Conservation (phyloP, 1,140 invertebrate species). For the Ceratitis capitata region DNA sequence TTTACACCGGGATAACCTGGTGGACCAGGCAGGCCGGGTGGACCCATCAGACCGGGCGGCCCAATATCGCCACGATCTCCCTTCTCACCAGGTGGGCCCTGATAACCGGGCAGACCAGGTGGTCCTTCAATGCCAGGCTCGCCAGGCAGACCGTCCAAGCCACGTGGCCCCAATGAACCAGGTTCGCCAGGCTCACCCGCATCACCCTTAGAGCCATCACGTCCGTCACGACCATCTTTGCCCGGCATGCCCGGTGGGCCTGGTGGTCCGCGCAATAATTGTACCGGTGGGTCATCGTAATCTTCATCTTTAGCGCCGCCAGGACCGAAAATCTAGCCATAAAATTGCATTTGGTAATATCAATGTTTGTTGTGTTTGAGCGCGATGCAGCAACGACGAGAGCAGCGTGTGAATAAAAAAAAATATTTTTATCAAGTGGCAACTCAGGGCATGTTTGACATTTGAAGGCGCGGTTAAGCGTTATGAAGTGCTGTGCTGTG, state of each 20-base stretch:
- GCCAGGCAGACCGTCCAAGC: slow-evolving; percentile 61
- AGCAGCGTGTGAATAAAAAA: background rate
- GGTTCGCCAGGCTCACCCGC: slow-evolving; percentile 90
- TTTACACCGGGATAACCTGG: slow-evolving; percentile 89
- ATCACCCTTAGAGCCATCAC: slow-evolving; percentile 61
- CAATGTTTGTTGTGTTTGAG: background rate
- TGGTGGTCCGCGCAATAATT: slow-evolving; percentile 66
- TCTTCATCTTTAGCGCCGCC: slow-evolving; percentile 63
- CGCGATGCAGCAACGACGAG: background rate
- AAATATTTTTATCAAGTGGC: slow-evolving; percentile 24
- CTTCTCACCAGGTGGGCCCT: slow-evolving; percentile 88
- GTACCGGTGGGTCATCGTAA: slow-evolving; percentile 63
- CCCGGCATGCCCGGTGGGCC: slow-evolving; percentile 72
- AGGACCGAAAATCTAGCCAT: slow-evolving; percentile 59
- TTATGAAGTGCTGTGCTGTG: background rate
- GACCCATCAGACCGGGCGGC: slow-evolving; percentile 82
- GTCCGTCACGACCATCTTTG: slow-evolving; percentile 72
- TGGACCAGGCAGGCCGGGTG: slow-evolving; percentile 76
- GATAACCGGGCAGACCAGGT: slow-evolving; percentile 79
- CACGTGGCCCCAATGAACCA: slow-evolving; percentile 79
- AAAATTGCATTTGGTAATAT: background rate
- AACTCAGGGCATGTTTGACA: slow-evolving; percentile 1
- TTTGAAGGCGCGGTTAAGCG: slow-evolving; percentile 1
- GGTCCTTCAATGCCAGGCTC: slow-evolving; percentile 64
- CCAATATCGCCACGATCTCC: slow-evolving; percentile 92